Base-by-base conservation (phyloP, 2,113 vertebrate species). In the Myrmecophaga tridactyla region DNA sequence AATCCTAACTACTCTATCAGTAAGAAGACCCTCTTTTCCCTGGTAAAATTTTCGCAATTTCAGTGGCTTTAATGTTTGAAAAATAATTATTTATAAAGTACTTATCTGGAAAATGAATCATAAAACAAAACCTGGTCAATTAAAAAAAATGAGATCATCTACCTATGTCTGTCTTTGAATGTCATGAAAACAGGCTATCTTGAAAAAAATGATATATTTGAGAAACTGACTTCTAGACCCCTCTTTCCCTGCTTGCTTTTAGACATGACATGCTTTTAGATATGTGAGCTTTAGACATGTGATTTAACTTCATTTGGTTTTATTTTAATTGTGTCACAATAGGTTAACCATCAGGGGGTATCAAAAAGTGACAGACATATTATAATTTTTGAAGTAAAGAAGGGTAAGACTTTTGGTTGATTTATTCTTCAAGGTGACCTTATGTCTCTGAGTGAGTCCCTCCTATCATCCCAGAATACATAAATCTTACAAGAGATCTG, bases 101-200 rank as follows among this genome's bases (percentile, higher is more conserved):
- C 34, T 62, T 62, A 78, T 4, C 78, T 81, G 39, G 89, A 89
- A 95, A 93, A 86, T 48, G 36, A 86, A 82, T 41, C 8, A 14
- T 0, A 56, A 72, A 63, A 69, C 23, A 51, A 70, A 73, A 39
- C 34, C 60, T 73, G 51, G 65, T 51, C 29, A 80, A 13, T 29
- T 73, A 80, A 69, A 46, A n/a, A 51, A 69, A 67, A 48, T 27
- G 65, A 90, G 72, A 67, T 3, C 8, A n/a, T 67, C 21, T 62
- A 43, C 27, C 18, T 58, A 11, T 10, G 4, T 89, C 27, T 39
- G 13, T 65, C 27, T 81, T 39, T 69, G 78, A 56, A 89, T 25
- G 25, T 63, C 56, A 73, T 48, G 41, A 94, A 69, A 77, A 20
- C 31, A 69, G 43, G 31, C 21, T 73, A 29, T 41, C 56, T 87